phyloP scores from a whole-genome alignment of 2,888 invertebrate genomes.

The Leucophora obtusa region DNA sequence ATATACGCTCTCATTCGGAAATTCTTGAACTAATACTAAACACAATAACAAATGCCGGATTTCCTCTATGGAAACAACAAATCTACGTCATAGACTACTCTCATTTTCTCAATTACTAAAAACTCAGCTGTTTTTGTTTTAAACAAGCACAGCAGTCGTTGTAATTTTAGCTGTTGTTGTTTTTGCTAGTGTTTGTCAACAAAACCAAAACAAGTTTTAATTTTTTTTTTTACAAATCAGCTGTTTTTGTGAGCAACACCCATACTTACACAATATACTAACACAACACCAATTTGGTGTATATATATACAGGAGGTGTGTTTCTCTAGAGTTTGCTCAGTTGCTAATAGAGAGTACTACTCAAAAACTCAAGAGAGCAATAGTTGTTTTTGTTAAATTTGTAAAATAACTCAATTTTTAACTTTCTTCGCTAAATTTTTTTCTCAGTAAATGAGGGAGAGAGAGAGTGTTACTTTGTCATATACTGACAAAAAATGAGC shows the following conservation, averaged over 20 bases:
- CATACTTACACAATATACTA: neutral
- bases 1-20: constrained; percentile 23
- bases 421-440: neutral
- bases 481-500: neutral
- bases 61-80: constrained; percentile 64
- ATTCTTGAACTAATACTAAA: neutral
- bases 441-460: neutral
- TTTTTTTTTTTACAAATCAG: constrained; percentile 69
- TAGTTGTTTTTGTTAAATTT: neutral
- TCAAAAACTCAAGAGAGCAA: constrained; percentile 1
- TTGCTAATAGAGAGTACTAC: neutral
- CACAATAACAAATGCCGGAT: constrained; percentile 49
- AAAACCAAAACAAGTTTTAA: constrained; percentile 53
- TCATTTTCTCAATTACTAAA: constrained; percentile 54
- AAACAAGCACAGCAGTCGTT: constrained; percentile 6
- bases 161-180: constrained; percentile 33
- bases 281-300: neutral
- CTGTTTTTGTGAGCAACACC: constrained; percentile 61
- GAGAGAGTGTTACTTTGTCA: constrained; percentile 1
- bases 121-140: constrained; percentile 65
- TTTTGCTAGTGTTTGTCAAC: constrained; percentile 17
- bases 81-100: constrained; percentile 18
- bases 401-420: neutral
- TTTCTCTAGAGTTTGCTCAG: constrained; percentile 53
- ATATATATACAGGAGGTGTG: constrained; percentile 55